phyloP scores from a whole-genome alignment of 2,888 invertebrate genomes.

The Ligdia adustata region DNA sequence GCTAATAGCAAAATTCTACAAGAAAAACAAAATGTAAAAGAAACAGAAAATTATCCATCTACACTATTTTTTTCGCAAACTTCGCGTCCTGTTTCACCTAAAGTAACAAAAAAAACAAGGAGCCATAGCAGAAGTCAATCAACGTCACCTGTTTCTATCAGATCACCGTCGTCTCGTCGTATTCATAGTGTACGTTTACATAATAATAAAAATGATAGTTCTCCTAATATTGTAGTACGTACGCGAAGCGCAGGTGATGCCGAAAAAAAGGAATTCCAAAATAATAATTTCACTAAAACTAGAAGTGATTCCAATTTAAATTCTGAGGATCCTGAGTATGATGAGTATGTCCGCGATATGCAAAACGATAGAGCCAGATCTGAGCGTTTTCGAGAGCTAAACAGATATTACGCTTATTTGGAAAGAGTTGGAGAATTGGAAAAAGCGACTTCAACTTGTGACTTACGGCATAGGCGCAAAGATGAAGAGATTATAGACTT shows the following conservation, averaged over 20 bases:
- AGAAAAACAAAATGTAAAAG: slow-evolving; percentile 40
- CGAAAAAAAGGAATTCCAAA: slow-evolving; percentile 59
- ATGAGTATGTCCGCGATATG: slow-evolving; percentile 87
- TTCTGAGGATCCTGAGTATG: slow-evolving; percentile 85
- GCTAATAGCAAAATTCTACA: slow-evolving; percentile 43
- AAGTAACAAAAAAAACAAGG: slow-evolving; percentile 50
- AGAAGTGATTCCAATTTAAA: slow-evolving; percentile 69
- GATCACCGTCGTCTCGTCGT: slow-evolving; percentile 87
- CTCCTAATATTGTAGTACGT: slow-evolving; percentile 71
- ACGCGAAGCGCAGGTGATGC: slow-evolving; percentile 88
- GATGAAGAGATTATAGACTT: slow-evolving; percentile 94
- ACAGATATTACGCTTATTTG: slow-evolving; percentile 92
- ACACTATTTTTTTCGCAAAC: slow-evolving; percentile 71
- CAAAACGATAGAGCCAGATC: slow-evolving; percentile 87
- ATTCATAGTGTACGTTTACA: slow-evolving; percentile 82
- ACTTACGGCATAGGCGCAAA: slow-evolving; percentile 88
- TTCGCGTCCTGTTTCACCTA: slow-evolving; percentile 71
- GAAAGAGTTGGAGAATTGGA: slow-evolving; percentile 94
- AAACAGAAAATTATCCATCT: slow-evolving; percentile 50
- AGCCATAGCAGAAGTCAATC: slow-evolving; percentile 71
- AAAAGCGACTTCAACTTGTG: slow-evolving; percentile 87
- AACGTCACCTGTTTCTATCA: slow-evolving; percentile 83
- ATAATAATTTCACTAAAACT: slow-evolving; percentile 48
- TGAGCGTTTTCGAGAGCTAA: slow-evolving; percentile 92
- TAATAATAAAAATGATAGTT: slow-evolving; percentile 58